These are phyloP conservation scores for Periophthalmodon schlosseri DNA, from an alignment of 2,113 vertebrate genomes.

Conservation along the genomic window DNA sequence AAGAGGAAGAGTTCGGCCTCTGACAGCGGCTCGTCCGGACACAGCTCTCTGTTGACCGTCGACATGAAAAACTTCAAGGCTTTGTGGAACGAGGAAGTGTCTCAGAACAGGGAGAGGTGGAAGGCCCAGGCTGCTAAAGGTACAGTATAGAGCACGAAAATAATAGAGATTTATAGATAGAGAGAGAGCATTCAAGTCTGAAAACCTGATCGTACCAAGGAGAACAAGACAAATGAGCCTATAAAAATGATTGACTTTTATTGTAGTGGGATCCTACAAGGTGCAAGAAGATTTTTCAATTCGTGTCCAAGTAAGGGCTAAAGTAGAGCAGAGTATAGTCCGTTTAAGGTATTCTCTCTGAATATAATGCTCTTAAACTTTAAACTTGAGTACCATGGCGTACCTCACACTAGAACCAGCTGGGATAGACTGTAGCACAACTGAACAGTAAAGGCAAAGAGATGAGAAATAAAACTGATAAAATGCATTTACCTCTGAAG, in stretches of 20 bases:
- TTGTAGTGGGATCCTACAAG: constrained; percentile 4
- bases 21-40: constrained; percentile 86
- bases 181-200: not conserved
- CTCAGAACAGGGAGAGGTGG: constrained; percentile 93
- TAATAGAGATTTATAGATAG: not conserved
- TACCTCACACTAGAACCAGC: no score
- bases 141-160: constrained; percentile 44
- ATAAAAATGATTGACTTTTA: constrained; percentile 10
- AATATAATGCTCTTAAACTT: not conserved
- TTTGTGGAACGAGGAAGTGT: constrained; percentile 92
- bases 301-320: not conserved
- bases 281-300: not conserved
- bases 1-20: constrained; percentile 88
- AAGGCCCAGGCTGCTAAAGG: constrained; percentile 93
- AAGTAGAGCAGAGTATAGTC: not conserved
- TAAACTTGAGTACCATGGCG: not conserved
- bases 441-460: no score
- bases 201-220: constrained; percentile 7
- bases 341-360: not conserved
- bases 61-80: constrained; percentile 93
- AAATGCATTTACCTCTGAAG: no score
- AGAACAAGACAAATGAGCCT: constrained; percentile 11
- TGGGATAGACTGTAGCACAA: no score
- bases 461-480: no score
- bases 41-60: constrained; percentile 86